These are phyloP conservation scores for Pristionchus maxplancki DNA, from an alignment of 2,888 invertebrate genomes.

Conservation along the genomic window DNA sequence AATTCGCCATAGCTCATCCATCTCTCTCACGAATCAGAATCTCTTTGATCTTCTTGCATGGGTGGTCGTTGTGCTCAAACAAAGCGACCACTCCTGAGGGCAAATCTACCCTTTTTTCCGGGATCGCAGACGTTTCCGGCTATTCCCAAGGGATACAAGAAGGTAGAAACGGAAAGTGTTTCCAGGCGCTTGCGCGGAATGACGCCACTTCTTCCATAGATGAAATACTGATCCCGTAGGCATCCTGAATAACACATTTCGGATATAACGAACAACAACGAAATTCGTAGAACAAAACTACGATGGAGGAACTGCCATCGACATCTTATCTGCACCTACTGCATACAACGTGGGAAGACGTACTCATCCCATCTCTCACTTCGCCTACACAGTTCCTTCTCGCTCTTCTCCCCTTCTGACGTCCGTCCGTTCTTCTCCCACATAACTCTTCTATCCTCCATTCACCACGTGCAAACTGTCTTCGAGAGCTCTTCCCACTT, in stretches of 20 bases:
- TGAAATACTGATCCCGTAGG: not conserved
- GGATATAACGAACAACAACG: too few species aligned
- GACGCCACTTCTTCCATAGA: not conserved
- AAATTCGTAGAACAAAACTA: too few species aligned
- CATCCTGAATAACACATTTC: not conserved
- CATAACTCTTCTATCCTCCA: not conserved
- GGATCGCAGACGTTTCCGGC: not conserved
- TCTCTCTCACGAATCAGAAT: constrained; percentile 13
- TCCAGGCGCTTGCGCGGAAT: not conserved
- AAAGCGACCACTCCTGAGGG: constrained; percentile 10
- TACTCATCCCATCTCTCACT: not conserved
- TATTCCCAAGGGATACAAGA: not conserved
- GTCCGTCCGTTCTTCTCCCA: not conserved
- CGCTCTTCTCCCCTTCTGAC: constrained; percentile 8
- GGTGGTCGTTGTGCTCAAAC: not conserved
- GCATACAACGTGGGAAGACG: not conserved
- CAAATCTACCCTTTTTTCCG: constrained; percentile 36
- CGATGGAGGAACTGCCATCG: too few species aligned
- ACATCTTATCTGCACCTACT: not conserved
- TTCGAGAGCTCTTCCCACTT: constrained; percentile 30
- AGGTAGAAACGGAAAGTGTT: not conserved
- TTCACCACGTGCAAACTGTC: not conserved
- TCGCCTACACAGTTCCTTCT: constrained; percentile 2
- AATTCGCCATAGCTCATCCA: not conserved
- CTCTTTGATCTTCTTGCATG: not conserved